Conservation (phyloP, 2,888 invertebrate genomes). For the Smittia aterrima region DNA sequence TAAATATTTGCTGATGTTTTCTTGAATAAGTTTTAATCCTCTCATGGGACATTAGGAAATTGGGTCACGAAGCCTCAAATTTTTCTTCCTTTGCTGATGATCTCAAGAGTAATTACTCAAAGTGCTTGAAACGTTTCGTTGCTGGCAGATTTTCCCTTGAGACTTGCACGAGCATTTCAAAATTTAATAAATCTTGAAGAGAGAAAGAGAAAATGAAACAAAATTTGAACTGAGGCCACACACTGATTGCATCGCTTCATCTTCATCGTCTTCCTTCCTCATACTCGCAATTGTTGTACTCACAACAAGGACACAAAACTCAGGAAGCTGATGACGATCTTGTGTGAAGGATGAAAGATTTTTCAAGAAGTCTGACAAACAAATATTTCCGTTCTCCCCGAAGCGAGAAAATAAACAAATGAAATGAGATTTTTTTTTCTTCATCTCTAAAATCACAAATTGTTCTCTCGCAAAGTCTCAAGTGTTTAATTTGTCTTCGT, state of each 20-base stretch:
- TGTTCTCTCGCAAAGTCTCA: slow-evolving; percentile 14
- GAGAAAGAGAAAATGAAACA: not conserved
- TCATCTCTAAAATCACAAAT: slow-evolving; percentile 6
- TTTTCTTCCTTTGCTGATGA: too few species aligned
- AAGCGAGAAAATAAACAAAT: not conserved
- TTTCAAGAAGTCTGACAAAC: slow-evolving; percentile 2
- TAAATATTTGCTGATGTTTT: not conserved
- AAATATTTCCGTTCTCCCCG: slow-evolving; percentile 13
- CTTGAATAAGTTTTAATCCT: not conserved
- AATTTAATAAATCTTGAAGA: not conserved
- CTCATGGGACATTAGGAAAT: too few species aligned
- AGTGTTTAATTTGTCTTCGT: slow-evolving; percentile 40
- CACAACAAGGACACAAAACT: not conserved
- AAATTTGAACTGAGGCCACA: not conserved
- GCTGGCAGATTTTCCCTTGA: too few species aligned
- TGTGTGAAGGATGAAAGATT: not conserved
- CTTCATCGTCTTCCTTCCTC: too few species aligned
- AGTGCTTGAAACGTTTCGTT: too few species aligned
- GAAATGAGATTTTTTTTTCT: slow-evolving; percentile 2
- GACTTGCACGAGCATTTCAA: too few species aligned
- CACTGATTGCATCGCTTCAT: not conserved
- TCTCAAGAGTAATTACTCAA: too few species aligned
- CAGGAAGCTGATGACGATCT: not conserved
- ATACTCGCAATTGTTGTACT: too few species aligned
- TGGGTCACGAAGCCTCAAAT: too few species aligned